Evolutionary conservation across 2,113 vertebrate species (phyloP).

Genomic region (Nibea coibor): DNA sequence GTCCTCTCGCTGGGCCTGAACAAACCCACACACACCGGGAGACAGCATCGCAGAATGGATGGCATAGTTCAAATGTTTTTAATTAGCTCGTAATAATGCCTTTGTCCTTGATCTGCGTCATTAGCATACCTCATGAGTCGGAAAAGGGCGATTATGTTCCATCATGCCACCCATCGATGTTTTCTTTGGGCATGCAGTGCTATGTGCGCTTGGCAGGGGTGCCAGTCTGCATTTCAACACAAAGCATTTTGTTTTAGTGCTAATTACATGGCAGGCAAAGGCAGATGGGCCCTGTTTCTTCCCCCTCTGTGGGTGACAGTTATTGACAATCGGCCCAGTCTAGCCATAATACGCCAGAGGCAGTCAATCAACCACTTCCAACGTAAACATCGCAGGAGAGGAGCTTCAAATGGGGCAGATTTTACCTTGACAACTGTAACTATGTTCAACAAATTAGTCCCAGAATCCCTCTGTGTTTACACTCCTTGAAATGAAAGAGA

Average conservation of each 20-base stretch:
- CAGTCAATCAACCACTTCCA: conserved; percentile 73
- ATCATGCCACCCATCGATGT: conserved; percentile 65
- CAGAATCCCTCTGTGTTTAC: conserved; percentile 67
- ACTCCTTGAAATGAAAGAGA: conserved; percentile 62
- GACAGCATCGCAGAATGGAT: conserved; percentile 33
- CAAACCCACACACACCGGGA: conserved; percentile 46
- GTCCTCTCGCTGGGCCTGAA: conserved; percentile 30
- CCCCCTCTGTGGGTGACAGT: conserved; percentile 75
- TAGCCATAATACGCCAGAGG: conserved; percentile 82
- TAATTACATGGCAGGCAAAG: conserved; percentile 76
- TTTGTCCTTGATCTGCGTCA: conserved; percentile 41
- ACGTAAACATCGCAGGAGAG: conserved; percentile 71
- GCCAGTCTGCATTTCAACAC: conserved; percentile 71
- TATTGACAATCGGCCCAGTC: conserved; percentile 79
- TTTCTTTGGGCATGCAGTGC: conserved; percentile 54
- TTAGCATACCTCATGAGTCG: conserved; percentile 59
- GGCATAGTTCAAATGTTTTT: conserved; percentile 50
- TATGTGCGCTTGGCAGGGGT: conserved; percentile 70
- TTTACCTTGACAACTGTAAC: conserved; percentile 82
- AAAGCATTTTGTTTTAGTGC: conserved; percentile 68
- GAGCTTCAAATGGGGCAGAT: conserved; percentile 57
- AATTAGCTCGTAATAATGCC: conserved; percentile 59
- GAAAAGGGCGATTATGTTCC: conserved; percentile 66
- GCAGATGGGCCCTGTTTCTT: conserved; percentile 59
- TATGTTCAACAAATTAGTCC: conserved; percentile 82